A percentile compares a stretch with the other conserved stretches of the same genome.
These are phyloP conservation scores for Flabesymbios commensalis DNA, from an alignment of 2,888 invertebrate genomes.

Conservation along the genomic window DNA sequence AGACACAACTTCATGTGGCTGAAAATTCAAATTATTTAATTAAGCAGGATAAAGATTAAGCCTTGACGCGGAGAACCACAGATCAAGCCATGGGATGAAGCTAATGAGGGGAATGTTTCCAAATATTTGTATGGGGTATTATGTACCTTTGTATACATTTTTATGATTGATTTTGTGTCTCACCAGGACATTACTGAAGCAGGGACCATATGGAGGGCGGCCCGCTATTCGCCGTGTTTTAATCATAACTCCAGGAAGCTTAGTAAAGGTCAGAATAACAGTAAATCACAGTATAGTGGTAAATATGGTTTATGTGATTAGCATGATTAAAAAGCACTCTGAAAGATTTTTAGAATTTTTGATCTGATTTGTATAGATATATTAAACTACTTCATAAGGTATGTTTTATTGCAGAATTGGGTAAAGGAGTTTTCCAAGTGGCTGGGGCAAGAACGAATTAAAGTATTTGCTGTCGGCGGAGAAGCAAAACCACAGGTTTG, in stretches of 20 bases:
- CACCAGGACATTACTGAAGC: conserved; percentile 69
- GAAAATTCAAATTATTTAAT: too few species aligned
- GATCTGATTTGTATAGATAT: not conserved
- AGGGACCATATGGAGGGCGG: conserved; percentile 68
- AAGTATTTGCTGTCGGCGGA: conserved; percentile 68
- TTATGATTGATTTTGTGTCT: conserved; percentile 2
- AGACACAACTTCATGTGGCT: too few species aligned
- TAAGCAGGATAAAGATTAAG: too few species aligned
- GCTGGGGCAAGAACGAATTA: conserved; percentile 68
- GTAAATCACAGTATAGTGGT: not conserved
- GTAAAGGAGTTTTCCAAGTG: conserved; percentile 72
- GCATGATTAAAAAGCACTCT: too few species aligned
- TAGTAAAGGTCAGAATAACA: conserved; percentile 65
- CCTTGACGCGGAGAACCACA: too few species aligned
- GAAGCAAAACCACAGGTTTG: too few species aligned
- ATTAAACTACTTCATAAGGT: conserved; percentile 6
- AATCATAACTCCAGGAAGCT: conserved; percentile 72
- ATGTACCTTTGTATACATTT: too few species aligned
- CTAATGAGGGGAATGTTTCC: too few species aligned
- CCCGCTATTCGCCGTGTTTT: conserved; percentile 66
- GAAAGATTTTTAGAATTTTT: not conserved
- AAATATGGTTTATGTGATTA: too few species aligned
- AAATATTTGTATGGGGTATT: too few species aligned
- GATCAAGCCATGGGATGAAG: too few species aligned
- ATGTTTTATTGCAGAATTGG: conserved; percentile 67